Evolutionary conservation across 2,113 vertebrate species (phyloP), one percentile per base, ranked within the genome.

Genomic region (Cepphus grylle): DNA sequence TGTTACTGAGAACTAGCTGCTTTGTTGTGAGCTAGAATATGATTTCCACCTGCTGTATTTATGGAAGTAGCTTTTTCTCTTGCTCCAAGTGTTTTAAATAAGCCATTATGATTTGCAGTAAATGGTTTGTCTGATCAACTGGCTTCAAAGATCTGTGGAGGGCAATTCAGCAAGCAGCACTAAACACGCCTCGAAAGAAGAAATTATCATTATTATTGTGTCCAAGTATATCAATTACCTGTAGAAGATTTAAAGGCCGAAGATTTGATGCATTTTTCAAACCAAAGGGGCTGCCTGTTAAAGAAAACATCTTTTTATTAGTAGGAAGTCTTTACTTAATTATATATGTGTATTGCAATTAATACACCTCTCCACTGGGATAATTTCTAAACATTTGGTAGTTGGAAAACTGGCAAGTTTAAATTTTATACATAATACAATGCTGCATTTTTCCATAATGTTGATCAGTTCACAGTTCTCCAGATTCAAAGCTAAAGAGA

Each of bases 171-270:
- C 59, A 90, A 93, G 81, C 72, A 92, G 65, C 53, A 94, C 55
- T 72, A 93, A 88, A 86, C 53, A 88, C 0, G 2, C 71, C 30
- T 72, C 74, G 52, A 94, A 27, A 88, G n/a, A 79, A 56, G 79
- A 92, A 88, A 38, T 91, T n/a, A 94, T 74, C 17, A 85, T 79
- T 67, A 90, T 91, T 81, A 94, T 42, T 84, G 88, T 55, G 88
- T 94, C 87, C 53, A 96, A 97, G 43, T 83, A 38, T 80, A 96
- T 97, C 19, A 94, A 95, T 98, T 99, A 99, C 99, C 99, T 99
- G 99, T 67, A 99, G 98, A 59, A 99, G 98, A 98, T 99, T 99
- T 97, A 99, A 98, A 32, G 99, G 99, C 96, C 98, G 98, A 96
- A 99, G 98, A 97, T 98, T 98, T 96, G 99, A 97, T 92, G 98